Percentiles rank a stretch among this genome's conserved stretches.
These are phyloP conservation scores for Uria aalge DNA, from an alignment of 2,113 vertebrate genomes.

Conservation along the genomic window DNA sequence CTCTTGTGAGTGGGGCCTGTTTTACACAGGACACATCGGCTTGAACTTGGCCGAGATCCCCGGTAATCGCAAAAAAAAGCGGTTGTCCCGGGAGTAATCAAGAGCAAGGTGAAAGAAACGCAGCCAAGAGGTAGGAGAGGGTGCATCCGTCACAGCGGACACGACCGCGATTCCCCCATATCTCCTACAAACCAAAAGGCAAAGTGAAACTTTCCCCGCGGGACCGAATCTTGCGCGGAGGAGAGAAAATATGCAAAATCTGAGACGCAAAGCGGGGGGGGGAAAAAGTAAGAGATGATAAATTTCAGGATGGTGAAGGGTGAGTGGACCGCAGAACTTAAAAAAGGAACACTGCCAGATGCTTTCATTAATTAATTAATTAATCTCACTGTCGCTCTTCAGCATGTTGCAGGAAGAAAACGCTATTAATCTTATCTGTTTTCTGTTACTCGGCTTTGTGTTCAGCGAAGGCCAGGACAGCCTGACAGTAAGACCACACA, in stretches of 20 bases:
- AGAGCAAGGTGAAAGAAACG: slow-evolving; percentile 7
- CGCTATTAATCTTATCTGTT: slow-evolving; percentile 74
- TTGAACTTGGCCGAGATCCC: neutral
- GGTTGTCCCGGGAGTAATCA: neutral
- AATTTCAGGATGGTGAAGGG: neutral
- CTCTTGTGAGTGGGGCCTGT: neutral
- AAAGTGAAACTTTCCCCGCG: neutral
- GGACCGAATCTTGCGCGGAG: neutral
- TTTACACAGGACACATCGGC: neutral
- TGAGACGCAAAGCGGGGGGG: fast-evolving
- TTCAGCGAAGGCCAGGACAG: slow-evolving; percentile 63
- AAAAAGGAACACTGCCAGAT: slow-evolving; percentile 24
- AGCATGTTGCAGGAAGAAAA: slow-evolving; percentile 61
- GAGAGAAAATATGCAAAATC: neutral
- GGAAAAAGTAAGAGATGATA: neutral
- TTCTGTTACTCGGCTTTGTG: slow-evolving; percentile 67
- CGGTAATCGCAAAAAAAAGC: neutral
- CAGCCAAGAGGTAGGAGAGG: neutral
- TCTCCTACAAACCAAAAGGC: neutral
- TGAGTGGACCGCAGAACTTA: neutral
- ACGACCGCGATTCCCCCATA: neutral
- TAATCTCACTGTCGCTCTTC: slow-evolving; percentile 62
- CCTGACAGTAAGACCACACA: slow-evolving; percentile 73
- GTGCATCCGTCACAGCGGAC: neutral
- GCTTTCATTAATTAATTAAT: slow-evolving; percentile 61